Base-by-base conservation (phyloP, 2,888 invertebrate genomes). In the Drosophila mimica region DNA sequence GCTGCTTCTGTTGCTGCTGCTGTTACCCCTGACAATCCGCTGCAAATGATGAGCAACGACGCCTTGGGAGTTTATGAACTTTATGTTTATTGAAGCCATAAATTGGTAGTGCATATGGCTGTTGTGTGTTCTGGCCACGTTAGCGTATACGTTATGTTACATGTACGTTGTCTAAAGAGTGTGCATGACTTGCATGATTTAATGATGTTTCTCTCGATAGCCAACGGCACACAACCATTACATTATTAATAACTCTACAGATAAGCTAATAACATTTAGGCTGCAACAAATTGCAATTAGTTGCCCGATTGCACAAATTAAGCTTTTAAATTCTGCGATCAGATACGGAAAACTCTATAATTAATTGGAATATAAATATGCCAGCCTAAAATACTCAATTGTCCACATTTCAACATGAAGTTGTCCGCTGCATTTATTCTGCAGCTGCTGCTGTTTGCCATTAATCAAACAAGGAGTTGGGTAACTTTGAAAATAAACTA, bases 11-110 rank as follows among this genome's bases (percentile, higher is more conserved):
- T 15, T 71, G 67, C 8, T 76, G 76, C 31, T 72, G 67, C 65
- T 67, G 67, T 54, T 67, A 33, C 56, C 51, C 54, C 69, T 71
- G 72, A 68, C 78, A 79, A 74, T 72, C 67, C 83, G 84, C 82
- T 79, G 85, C 81, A 86, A 90, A 89, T 86, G 89, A 88, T 90
- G 85, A 88, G 89, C 79, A 81, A 88, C 77, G 82, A 83, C 69
- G 82, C 87, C 87, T 76, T 86, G 86, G 86, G 90, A 90, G 89
- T 90, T 86, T 86, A 86, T 86, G 83, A 90, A 86, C 84, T 88
- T 86, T 88, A 90, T 88, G 89, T 88, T 88, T 88, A 90, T 88
- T 88, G 90, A 89, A 89, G 88, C 81, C 83, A 89, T 88, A 84
- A 84, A 84, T 89, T 89, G 89, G 79, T 68, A 84, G 89, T 82